phyloP scores from a whole-genome alignment of 2,888 invertebrate genomes.

The Horisme vitalbata region DNA sequence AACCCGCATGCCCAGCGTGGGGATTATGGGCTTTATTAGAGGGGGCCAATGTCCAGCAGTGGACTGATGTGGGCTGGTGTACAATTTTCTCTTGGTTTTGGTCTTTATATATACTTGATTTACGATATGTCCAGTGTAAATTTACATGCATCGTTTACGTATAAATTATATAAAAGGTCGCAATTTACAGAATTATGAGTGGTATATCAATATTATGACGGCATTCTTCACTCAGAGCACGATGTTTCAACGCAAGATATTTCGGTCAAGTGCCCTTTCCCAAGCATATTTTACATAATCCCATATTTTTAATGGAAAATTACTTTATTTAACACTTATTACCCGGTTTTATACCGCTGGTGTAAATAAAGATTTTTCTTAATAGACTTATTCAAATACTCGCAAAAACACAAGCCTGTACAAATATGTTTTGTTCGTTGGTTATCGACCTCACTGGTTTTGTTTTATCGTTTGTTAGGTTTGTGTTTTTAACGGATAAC shows the following conservation, averaged over 20 bases:
- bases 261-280: conserved; percentile 1
- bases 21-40: too few relatives aligned
- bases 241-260: background rate
- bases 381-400: background rate
- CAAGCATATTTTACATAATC: conserved; percentile 4
- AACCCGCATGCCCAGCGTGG: too few relatives aligned
- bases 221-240: conserved; percentile 18
- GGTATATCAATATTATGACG: conserved; percentile 30
- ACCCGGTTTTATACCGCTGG: background rate
- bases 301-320: conserved; percentile 1
- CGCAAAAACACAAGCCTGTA: conserved; percentile 8
- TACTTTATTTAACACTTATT: background rate
- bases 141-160: conserved; percentile 11
- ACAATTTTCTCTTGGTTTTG: too few relatives aligned
- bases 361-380: background rate
- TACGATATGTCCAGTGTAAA: background rate
- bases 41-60: too few relatives aligned
- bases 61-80: too few relatives aligned
- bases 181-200: conserved; percentile 21
- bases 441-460: conserved; percentile 12
- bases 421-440: conserved; percentile 16
- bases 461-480: conserved; percentile 3
- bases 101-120: too few relatives aligned
- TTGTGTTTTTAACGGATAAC: conserved; percentile 14
- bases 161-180: conserved; percentile 25